These are phyloP conservation scores for Acanthopagrus latus DNA, from an alignment of 2,797 vertebrate genomes.

Conservation along the genomic window DNA sequence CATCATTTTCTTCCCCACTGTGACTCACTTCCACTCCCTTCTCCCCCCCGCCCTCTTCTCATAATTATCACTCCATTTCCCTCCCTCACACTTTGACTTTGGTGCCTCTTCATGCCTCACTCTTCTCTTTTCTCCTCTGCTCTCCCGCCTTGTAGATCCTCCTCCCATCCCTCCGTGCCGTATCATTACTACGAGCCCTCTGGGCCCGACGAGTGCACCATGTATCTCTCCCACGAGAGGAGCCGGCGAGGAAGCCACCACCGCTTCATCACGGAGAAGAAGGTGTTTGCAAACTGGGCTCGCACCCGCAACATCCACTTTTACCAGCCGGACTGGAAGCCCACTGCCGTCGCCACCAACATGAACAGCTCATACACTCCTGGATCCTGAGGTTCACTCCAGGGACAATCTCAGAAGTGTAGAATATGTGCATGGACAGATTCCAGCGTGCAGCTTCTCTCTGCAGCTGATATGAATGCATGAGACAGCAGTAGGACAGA, in stretches of 20 bases:
- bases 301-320: constrained; percentile 91
- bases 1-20: constrained; percentile 41
- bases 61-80: constrained; percentile 63
- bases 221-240: constrained; percentile 94
- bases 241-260: constrained; percentile 92
- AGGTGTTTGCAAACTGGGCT: constrained; percentile 95
- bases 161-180: constrained; percentile 88
- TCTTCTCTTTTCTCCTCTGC: constrained; percentile 31
- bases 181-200: constrained; percentile 96
- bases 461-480: constrained; percentile 35
- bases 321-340: constrained; percentile 92
- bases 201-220: constrained; percentile 92
- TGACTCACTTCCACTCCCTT: constrained; percentile 20
- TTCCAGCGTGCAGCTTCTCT: constrained; percentile 43
- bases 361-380: constrained; percentile 60
- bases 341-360: constrained; percentile 8
- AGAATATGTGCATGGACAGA: constrained; percentile 46
- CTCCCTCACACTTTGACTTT: constrained; percentile 79
- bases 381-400: constrained; percentile 61
- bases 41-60: constrained; percentile 24
- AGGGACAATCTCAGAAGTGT: constrained; percentile 17
- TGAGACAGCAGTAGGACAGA: constrained; percentile 39
- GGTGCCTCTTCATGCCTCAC: constrained; percentile 34
- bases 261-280: constrained; percentile 96
- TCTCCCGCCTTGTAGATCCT: constrained; percentile 79